Conservation (phyloP, 1,140 invertebrate genomes). For the Neodiprion lecontei region DNA sequence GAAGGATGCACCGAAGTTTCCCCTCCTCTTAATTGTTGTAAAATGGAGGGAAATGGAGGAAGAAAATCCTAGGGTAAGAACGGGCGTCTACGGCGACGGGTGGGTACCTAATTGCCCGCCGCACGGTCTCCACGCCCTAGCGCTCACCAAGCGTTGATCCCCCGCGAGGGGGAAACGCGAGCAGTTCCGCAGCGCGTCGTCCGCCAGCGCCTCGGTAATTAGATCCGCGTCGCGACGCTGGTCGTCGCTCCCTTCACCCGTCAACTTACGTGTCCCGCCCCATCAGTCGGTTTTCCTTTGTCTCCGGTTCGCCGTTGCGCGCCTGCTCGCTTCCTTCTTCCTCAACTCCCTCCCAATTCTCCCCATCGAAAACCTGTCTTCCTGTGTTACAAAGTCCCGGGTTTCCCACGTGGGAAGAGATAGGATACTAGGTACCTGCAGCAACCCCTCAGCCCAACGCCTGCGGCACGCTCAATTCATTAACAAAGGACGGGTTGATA, state of each 20-base stretch:
- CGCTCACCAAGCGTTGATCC: neutral
- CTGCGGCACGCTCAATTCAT: conserved; percentile 40
- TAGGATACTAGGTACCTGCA: neutral
- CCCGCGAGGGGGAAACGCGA: neutral
- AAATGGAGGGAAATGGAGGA: too few relatives aligned
- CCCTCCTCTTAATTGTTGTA: too few relatives aligned
- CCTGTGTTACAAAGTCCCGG: neutral
- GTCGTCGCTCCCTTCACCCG: conserved; percentile 43
- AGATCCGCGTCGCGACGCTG: conserved; percentile 43
- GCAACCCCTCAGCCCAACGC: neutral
- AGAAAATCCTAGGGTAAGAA: neutral
- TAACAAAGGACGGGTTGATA: conserved; percentile 57
- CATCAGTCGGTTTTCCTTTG: conserved; percentile 16
- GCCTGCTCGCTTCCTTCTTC: conserved; percentile 33
- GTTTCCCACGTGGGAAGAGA: neutral
- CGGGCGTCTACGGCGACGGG: conserved; percentile 29
- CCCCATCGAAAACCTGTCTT: neutral
- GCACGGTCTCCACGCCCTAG: conserved; percentile 16
- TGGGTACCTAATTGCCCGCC: conserved; percentile 52
- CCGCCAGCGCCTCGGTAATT: conserved; percentile 44
- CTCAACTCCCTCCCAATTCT: neutral
- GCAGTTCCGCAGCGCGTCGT: conserved; percentile 11
- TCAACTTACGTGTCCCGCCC: conserved; percentile 43
- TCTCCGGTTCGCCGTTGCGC: neutral
- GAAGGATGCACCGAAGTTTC: too few relatives aligned